A percentile compares a stretch with the other conserved stretches of the same genome.
Evolutionary conservation across 2,113 vertebrate genomes (phyloP).

Genomic region (Mugil cephalus): DNA sequence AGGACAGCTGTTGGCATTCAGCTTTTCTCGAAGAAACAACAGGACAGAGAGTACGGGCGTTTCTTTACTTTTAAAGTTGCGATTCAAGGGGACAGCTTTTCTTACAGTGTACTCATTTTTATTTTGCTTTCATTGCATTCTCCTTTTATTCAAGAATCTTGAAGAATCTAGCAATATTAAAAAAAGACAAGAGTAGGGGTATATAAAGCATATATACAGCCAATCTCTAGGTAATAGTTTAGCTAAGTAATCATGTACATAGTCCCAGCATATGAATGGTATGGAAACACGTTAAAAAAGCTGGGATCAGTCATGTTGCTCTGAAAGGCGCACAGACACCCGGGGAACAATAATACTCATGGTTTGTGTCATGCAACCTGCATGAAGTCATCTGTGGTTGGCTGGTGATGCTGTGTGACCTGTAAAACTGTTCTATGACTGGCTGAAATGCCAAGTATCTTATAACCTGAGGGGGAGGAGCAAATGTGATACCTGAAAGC

Average conservation of each 20-base stretch:
- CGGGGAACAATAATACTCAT: constrained; percentile 42
- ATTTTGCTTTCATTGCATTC: constrained; percentile 66
- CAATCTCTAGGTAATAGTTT: constrained; percentile 74
- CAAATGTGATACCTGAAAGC: constrained; percentile 34
- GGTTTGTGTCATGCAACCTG: constrained; percentile 37
- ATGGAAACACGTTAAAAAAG: constrained; percentile 42
- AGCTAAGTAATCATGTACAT: constrained; percentile 75
- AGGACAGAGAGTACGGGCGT: constrained; percentile 73
- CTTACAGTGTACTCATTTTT: constrained; percentile 36
- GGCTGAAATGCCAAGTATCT: constrained; percentile 41
- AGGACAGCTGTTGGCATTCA: constrained; percentile 79
- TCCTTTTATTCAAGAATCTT: constrained; percentile 57
- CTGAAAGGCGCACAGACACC: constrained; percentile 40
- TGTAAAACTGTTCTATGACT: constrained; percentile 45
- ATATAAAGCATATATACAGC: constrained; percentile 79
- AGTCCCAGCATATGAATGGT: constrained; percentile 65
- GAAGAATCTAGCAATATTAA: constrained; percentile 57
- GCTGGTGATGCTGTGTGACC: constrained; percentile 65
- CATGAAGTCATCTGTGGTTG: constrained; percentile 54
- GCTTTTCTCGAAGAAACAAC: constrained; percentile 71
- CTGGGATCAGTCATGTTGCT: constrained; percentile 17
- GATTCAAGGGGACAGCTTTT: constrained; percentile 41
- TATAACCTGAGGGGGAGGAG: constrained; percentile 65
- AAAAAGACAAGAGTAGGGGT: constrained; percentile 57
- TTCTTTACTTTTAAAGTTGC: constrained; percentile 64